A percentile compares a stretch with the other conserved stretches of the same genome.
Evolutionary conservation across 2,888 invertebrate species (phyloP).

Genomic region (Pseudococcus viburni): DNA sequence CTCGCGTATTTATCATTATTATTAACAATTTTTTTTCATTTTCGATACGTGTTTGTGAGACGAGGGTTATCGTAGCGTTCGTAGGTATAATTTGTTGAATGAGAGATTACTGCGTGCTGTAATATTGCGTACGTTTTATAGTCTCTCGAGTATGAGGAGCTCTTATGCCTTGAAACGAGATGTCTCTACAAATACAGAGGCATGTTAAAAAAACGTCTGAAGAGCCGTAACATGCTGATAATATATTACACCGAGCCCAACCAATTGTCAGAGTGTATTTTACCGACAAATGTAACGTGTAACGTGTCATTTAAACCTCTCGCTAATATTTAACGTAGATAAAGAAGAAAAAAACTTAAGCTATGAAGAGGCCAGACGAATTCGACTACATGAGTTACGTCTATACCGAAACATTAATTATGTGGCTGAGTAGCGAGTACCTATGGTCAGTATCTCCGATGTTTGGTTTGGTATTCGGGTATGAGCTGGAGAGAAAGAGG

Average conservation of each 20-base stretch:
- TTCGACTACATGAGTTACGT: constrained; percentile 2
- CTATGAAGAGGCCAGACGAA: constrained; percentile 7
- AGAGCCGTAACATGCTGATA: not conserved
- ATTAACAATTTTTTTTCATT: not conserved
- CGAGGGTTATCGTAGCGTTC: not conserved
- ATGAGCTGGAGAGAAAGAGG: not conserved
- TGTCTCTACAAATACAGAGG: too few relatives aligned
- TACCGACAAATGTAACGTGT: constrained; percentile 28
- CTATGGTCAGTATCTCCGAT: not conserved
- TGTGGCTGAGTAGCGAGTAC: not conserved
- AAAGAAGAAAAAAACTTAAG: not conserved
- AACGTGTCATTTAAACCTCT: constrained; percentile 13
- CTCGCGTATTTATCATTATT: not conserved
- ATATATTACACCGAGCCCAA: constrained; percentile 3
- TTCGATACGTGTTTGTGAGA: too few relatives aligned
- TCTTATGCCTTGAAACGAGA: too few relatives aligned
- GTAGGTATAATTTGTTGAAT: constrained; percentile 19
- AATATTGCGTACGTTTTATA: constrained; percentile 21
- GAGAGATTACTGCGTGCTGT: not conserved
- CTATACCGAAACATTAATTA: constrained; percentile 14
- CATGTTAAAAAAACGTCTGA: too few relatives aligned
- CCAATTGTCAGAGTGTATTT: constrained; percentile 13
- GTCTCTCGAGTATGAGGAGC: too few relatives aligned
- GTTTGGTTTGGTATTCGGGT: too few relatives aligned
- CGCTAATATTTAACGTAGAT: constrained; percentile 14